Conservation (phyloP, 2,113 vertebrate genomes). For the Catagonus wagneri region DNA sequence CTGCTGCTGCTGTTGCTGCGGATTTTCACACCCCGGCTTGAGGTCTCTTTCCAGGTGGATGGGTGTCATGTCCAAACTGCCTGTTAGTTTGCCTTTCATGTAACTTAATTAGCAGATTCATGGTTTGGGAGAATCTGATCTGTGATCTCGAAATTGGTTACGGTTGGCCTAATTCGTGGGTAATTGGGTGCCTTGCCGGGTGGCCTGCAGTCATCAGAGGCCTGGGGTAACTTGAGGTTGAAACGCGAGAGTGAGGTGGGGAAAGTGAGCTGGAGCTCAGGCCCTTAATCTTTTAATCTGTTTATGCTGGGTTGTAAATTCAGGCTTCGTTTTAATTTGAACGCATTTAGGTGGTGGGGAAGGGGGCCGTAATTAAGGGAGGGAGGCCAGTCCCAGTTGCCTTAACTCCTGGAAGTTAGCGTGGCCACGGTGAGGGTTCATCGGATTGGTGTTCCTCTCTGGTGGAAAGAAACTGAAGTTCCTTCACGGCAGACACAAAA, state of each 20-base stretch:
- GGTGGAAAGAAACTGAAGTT: conserved; percentile 7
- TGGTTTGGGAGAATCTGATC: conserved; percentile 72
- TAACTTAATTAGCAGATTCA: conserved; percentile 79
- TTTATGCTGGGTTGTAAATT: conserved; percentile 76
- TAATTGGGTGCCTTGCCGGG: conserved; percentile 61
- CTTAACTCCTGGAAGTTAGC: not conserved
- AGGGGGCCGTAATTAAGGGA: conserved; percentile 11
- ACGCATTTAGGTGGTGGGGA: conserved; percentile 18
- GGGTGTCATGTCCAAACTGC: conserved; percentile 63
- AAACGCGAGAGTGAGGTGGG: conserved; percentile 50
- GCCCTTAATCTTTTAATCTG: conserved; percentile 73
- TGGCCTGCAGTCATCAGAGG: conserved; percentile 36
- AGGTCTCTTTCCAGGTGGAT: conserved; percentile 49
- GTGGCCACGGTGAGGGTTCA: not conserved
- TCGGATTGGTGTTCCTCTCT: not conserved
- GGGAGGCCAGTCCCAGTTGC: not conserved
- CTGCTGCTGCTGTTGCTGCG: not conserved
- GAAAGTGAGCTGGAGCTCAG: conserved; percentile 31
- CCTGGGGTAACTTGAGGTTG: conserved; percentile 57
- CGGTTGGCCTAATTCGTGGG: conserved; percentile 34
- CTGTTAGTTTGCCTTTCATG: conserved; percentile 71
- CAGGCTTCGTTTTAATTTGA: conserved; percentile 23
- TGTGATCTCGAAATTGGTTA: conserved; percentile 65
- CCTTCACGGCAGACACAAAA: not conserved
- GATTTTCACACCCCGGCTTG: not conserved